phyloP scores from a whole-genome alignment of 2,113 vertebrate species.

The Campylomormyrus numenius region DNA sequence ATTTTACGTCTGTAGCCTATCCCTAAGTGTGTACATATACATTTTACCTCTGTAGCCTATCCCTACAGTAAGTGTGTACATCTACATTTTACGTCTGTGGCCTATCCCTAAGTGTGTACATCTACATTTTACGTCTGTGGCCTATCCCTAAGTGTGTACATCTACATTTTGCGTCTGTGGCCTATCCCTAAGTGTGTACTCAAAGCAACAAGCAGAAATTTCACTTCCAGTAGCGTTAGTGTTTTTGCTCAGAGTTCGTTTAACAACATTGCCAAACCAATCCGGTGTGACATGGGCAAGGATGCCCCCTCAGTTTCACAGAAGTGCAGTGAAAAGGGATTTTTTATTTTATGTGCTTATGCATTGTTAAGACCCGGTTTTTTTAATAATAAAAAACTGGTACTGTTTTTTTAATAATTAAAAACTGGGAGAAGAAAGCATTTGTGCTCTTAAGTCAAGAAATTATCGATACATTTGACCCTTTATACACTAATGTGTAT shows the following conservation, averaged over 20 bases:
- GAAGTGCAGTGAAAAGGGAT: too few relatives aligned
- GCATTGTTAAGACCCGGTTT: background rate
- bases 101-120: too few relatives aligned
- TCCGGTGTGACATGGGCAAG: too few relatives aligned
- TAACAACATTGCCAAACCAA: too few relatives aligned
- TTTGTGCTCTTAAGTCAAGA: background rate
- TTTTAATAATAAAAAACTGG: background rate
- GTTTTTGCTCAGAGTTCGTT: too few relatives aligned
- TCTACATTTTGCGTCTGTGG: background rate
- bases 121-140: background rate
- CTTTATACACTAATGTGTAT: background rate
- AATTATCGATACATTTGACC: background rate
- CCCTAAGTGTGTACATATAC: too few relatives aligned
- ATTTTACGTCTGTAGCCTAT: background rate
- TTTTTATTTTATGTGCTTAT: background rate
- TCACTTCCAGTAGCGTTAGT: too few relatives aligned
- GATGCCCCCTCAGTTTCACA: too few relatives aligned
- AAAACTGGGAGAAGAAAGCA: background rate
- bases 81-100: too few relatives aligned
- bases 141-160: background rate
- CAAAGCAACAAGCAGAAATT: too few relatives aligned
- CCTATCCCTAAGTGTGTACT: background rate
- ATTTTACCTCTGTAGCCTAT: too few relatives aligned
- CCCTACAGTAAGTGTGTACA: too few relatives aligned
- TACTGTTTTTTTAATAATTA: background rate